A percentile compares a stretch with the other conserved stretches of the same genome.
These are phyloP conservation scores for Todus mexicanus DNA, from an alignment of 2,797 vertebrate species.

Conservation along the genomic window DNA sequence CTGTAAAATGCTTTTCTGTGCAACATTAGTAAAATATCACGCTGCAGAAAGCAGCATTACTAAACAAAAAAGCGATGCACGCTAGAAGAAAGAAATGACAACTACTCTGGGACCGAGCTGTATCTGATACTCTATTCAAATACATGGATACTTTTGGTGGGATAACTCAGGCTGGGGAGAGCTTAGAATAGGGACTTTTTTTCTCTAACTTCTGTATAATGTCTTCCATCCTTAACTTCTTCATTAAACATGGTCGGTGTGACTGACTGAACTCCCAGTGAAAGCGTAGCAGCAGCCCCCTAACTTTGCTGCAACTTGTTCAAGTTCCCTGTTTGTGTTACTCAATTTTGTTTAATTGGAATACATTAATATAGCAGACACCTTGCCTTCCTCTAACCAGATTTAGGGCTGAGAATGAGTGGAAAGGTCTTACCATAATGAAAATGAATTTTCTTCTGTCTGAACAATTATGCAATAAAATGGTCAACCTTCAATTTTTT, in stretches of 20 bases:
- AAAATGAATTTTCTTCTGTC: conserved; percentile 57
- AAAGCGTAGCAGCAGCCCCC: background rate
- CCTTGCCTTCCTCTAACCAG: background rate
- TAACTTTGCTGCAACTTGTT: background rate
- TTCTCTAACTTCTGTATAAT: background rate
- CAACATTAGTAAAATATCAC: background rate
- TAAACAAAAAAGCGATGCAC: background rate
- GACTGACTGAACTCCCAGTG: background rate
- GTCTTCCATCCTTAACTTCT: background rate
- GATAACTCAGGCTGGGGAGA: background rate
- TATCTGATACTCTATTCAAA: background rate
- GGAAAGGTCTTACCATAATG: conserved; percentile 55
- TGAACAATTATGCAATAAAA: conserved; percentile 46
- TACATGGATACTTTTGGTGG: background rate
- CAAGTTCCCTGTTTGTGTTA: background rate
- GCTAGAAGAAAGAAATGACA: background rate
- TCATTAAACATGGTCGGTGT: background rate
- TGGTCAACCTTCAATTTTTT: background rate
- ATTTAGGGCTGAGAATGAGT: conserved; percentile 52
- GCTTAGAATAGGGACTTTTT: background rate
- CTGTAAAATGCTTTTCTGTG: background rate
- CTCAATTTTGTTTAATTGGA: background rate
- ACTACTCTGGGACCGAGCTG: background rate
- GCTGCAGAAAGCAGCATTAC: background rate
- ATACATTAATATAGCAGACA: conserved; percentile 31